Base-by-base conservation (phyloP, 2,888 invertebrate genomes). In the Watsonalla cultraria region DNA sequence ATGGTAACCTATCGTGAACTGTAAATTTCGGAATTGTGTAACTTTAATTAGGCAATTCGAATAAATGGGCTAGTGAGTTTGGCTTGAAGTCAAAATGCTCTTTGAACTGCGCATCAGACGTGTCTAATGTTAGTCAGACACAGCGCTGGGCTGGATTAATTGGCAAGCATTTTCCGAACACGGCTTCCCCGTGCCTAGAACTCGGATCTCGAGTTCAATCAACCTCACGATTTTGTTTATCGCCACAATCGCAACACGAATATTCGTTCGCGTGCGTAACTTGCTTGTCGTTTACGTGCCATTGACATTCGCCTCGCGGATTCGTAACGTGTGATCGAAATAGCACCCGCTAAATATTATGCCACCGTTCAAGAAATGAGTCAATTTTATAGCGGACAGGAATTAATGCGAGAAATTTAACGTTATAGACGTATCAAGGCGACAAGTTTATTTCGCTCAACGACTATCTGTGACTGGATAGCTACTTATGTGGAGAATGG, bases 241-340 rank as follows among this genome's bases (percentile, higher is more conserved):
- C 70, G 74, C 65, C 64, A 63, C 65, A 67, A 81, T 80, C 70
- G 74, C 65, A 64, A 63, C 65, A 67, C 58, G 64, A 58, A 62
- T 60, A 60, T 58, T 60, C 56, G 62, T 59, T 64, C 59, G 58
- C 61, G 67, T 70, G 68, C 74, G 74, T 75, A 49, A 64, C 65
- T 65, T 66, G 66, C 65, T 63, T 60, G 56, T 66, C 71, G 73
- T 81, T 81, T 70, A 69, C 78, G 78, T 84, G 86, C 83, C 85
- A 86, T 86, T 88, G 87, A 87, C 88, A 86, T 84, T 84, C 76
- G 66, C 65, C 57, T 59, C 66, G 68, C 66, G 61, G 60, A 69
- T 75, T 77, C 66, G 74, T 72, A 65, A 65, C 64, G 61, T 57
- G 61, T 60, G 67, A 72, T 78, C 72, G 71, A 84, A 85, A 84